Conservation (phyloP, 1,140 invertebrate species). For the Phthorimaea operculella region DNA sequence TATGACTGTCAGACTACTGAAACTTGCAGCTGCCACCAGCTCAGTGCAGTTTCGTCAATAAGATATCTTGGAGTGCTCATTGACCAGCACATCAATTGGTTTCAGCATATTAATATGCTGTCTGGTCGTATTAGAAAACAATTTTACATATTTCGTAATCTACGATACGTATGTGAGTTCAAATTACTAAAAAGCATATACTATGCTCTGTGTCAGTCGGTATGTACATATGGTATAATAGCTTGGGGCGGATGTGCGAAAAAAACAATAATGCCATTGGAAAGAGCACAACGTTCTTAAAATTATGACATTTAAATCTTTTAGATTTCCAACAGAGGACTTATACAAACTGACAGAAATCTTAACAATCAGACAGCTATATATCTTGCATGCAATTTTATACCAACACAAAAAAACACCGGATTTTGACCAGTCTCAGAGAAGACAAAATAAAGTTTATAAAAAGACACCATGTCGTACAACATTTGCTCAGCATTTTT, state of each 20-base stretch:
- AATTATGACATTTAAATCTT: not conserved
- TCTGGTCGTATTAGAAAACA: not conserved
- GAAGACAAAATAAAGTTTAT: too few species aligned
- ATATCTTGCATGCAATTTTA: not conserved
- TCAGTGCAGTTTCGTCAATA: not conserved
- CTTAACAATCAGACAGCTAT: not conserved
- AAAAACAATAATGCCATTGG: not conserved
- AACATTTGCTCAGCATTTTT: too few species aligned
- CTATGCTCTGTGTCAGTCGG: not conserved
- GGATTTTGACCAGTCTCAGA: too few species aligned
- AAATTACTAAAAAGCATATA: not conserved
- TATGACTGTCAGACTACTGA: too few species aligned
- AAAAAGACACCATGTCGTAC: too few species aligned
- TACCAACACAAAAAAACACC: too few species aligned
- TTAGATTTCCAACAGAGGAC: not conserved
- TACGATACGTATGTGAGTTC: not conserved
- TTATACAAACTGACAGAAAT: not conserved
- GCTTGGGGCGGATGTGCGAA: not conserved
- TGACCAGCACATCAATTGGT: not conserved
- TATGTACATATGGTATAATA: not conserved
- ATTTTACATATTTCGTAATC: not conserved
- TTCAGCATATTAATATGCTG: not conserved
- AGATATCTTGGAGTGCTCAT: not conserved
- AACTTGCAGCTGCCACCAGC: not conserved
- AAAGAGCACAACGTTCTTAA: slow-evolving; percentile 7